phyloP scores from a whole-genome alignment of 2,888 invertebrate species.

The Aplocera efformata region DNA sequence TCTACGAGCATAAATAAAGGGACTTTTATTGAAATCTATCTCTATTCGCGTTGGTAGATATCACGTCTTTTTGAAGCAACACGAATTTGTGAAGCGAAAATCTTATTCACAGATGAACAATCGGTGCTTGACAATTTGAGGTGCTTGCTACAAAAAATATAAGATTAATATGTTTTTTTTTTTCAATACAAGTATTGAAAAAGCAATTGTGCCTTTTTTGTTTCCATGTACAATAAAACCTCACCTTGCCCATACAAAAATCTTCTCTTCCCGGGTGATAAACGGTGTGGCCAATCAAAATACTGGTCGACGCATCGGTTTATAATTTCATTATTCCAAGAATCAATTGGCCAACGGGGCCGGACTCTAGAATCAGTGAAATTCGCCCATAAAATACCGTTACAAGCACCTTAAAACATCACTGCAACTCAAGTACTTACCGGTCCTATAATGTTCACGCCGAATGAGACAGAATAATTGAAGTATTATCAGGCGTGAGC shows the following conservation, averaged over 20 bases:
- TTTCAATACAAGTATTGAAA: no score
- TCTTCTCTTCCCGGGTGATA: constrained; percentile 22
- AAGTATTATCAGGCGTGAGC: constrained; percentile 15
- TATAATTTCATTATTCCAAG: constrained; percentile 59
- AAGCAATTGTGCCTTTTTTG: no score
- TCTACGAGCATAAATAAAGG: no score
- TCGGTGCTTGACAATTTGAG: no score
- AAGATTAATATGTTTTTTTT: no score
- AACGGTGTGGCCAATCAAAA: constrained; percentile 44
- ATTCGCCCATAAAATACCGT: constrained; percentile 52
- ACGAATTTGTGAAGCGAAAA: no score
- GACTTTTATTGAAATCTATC: no score
- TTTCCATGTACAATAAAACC: no score
- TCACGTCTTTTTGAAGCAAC: no score
- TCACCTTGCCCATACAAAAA: neutral
- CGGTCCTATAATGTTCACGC: constrained; percentile 53
- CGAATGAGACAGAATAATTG: constrained; percentile 24
- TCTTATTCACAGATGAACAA: no score
- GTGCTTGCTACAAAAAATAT: no score
- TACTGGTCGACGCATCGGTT: constrained; percentile 38
- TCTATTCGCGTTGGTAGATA: no score
- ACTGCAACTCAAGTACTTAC: constrained; percentile 26
- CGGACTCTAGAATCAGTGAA: constrained; percentile 47
- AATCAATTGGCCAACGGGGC: constrained; percentile 55
- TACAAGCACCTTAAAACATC: constrained; percentile 50